A percentile compares a stretch with the other conserved stretches of the same genome.
These are phyloP conservation scores for Lobophora halterata DNA, from an alignment of 2,888 invertebrate species.

Conservation along the genomic window DNA sequence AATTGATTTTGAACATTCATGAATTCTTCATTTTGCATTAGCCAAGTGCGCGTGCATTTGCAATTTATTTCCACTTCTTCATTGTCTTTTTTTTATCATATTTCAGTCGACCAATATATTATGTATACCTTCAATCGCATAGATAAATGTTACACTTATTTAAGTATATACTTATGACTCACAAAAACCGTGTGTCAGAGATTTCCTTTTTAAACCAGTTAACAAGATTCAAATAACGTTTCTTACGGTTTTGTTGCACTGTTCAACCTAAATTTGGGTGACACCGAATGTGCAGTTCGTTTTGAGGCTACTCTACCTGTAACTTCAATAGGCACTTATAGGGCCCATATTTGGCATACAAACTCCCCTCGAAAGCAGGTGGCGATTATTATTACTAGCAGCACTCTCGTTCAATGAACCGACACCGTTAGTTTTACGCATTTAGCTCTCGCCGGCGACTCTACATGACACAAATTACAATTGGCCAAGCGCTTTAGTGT, in stretches of 20 bases:
- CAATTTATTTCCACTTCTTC: neutral
- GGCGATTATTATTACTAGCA: constrained; percentile 70
- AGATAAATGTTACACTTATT: too few species aligned
- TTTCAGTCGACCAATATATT: too few species aligned
- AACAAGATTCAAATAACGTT: too few species aligned
- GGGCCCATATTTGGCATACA: constrained; percentile 31
- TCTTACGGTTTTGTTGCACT: neutral
- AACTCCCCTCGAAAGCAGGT: constrained; percentile 66
- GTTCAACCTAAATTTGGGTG: constrained; percentile 1
- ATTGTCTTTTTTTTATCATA: neutral
- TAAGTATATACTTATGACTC: constrained; percentile 6
- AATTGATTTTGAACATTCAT: neutral
- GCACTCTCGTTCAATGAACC: constrained; percentile 75
- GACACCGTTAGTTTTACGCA: constrained; percentile 75
- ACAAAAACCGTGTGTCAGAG: constrained; percentile 9
- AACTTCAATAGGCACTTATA: constrained; percentile 17
- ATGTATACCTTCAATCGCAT: too few species aligned
- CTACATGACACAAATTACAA: constrained; percentile 76
- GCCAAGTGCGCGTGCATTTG: neutral
- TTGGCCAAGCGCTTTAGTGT: constrained; percentile 63
- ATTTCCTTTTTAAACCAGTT: too few species aligned
- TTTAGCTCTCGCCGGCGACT: constrained; percentile 64
- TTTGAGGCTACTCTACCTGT: constrained; percentile 7
- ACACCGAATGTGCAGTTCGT: constrained; percentile 7
- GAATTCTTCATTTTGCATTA: neutral